Evolutionary conservation across 2,888 invertebrate genomes (phyloP), one percentile per base, ranked within the genome.

Genomic region (Tiliacea citrago): DNA sequence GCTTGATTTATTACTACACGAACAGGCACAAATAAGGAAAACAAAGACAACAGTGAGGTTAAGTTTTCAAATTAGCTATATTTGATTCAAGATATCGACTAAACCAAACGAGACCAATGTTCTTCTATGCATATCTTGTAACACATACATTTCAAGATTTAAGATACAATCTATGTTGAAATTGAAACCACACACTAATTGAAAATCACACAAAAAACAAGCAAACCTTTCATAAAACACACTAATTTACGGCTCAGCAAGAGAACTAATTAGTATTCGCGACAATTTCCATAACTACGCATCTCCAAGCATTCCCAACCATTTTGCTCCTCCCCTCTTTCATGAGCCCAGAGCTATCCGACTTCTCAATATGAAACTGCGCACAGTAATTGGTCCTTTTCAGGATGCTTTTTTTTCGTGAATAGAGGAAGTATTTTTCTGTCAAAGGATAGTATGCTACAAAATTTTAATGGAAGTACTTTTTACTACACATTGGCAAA

Each of bases 381-480:
- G 75, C 35, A 45, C 58, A 13, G 77, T 76, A 81, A 81, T 85
- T 81, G 53, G 71, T 39, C 66, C 66, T 82, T 72, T 82, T 76
- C 42, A 81, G 51, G 39, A n/a, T 8, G 4, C 7, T 0, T 29
- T 61, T 66, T 62, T 77, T 63, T 57, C 24, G 5, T 39, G 18
- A 47, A 67, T 24, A 12, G 39, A 55, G 35, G 3, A 47, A 21
- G 39, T 29, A 16, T n/a, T 47, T 51, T 49, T 47, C 21, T 53
- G 5, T 53, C 12, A 53, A 53, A 53, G 24, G 55, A 55, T 13
- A 55, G 55, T 24, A 55, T 8, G 55, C 16, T 53, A 16, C 7
- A 7, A n/a, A 9, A 16, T 57, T 57, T 18, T 57, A 0, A 8
- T 57, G 0, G 8, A 29, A 29, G 8, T 29, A 57, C 0, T 57